Evolutionary conservation across 2,113 vertebrate species (phyloP), one percentile per base, ranked within the genome.

Genomic region (Etheostoma cragini): DNA sequence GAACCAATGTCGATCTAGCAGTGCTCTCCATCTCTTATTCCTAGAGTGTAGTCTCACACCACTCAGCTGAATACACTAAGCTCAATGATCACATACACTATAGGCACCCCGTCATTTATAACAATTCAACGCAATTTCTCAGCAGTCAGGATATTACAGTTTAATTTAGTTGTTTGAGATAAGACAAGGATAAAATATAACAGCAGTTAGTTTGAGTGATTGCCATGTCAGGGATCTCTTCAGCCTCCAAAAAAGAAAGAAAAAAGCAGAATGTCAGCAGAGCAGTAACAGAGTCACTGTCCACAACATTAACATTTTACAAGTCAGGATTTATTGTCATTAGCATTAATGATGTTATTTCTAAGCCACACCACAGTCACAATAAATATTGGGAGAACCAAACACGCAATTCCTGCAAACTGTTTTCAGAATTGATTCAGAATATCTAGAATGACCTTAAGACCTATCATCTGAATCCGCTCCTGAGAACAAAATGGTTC

Each of bases 1-100:
- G 45, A 78, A 58, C 83, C 87, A 76, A 82, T 90, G 90, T 85
- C 66, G 75, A 81, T 88, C 87, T 62, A 63, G 56, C 66, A 2
- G 26, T 12, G 57, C 73, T 30, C 64, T 46, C 45, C 50, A 79
- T 75, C 76, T 82, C 57, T 53, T 72, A 62, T 79, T 82, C 76
- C 67, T 10, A 16, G 67, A 45, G 69, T 74, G 78, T 21, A 83
- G 47, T 35, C 71, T 63, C 52, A 24, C 45, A 21, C 38, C 15
- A 46, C 79, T 83, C 65, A 14, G 71, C 73, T 70, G 67, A 85
- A 72, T 63, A 52, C 75, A 22, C 82, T 15, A 0, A 73, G 75
- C 78, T 50, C 66, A 13, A 49, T 21, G 2, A 80, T 82, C 69
- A 65, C 70, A 61, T 4, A 30, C 56, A 52, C 72, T 19, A 83